Evolutionary conservation across 2,888 invertebrate species (phyloP).

Genomic region (Drosophila siamana): DNA sequence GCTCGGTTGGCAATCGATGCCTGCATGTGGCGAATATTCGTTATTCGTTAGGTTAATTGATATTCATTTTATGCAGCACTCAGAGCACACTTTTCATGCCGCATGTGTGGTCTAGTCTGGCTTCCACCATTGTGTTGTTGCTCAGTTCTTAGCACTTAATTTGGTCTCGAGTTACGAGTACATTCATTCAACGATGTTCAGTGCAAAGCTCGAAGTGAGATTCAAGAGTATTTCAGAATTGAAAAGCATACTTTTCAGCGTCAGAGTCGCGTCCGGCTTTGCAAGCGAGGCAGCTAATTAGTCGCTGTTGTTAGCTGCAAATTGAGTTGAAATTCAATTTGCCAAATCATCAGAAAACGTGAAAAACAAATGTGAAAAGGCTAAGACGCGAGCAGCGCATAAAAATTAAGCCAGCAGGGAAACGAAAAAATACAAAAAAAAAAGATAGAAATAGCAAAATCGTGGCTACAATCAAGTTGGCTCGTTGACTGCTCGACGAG

Average conservation of each 20-base stretch:
- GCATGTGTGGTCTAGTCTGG: slow-evolving; percentile 8
- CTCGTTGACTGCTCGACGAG: slow-evolving; percentile 43
- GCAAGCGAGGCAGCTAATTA: slow-evolving; percentile 47
- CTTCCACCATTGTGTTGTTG: neutral
- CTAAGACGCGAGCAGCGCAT: slow-evolving; percentile 27
- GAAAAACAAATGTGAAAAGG: slow-evolving; percentile 37
- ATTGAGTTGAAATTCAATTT: slow-evolving; percentile 78
- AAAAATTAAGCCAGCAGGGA: slow-evolving; percentile 31
- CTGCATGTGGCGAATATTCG: slow-evolving; percentile 12
- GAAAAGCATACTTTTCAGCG: slow-evolving; percentile 66
- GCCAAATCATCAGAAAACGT: slow-evolving; percentile 68
- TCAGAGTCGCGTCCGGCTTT: slow-evolving; percentile 6
- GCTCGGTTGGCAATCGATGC: slow-evolving; percentile 20
- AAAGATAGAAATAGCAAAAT: slow-evolving; percentile 25
- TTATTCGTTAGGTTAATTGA: slow-evolving; percentile 52
- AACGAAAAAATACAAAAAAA: neutral
- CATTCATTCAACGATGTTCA: slow-evolving; percentile 5
- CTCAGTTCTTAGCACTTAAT: neutral
- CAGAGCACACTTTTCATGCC: slow-evolving; percentile 11
- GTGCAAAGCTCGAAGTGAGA: neutral
- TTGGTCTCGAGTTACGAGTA: slow-evolving; percentile 12
- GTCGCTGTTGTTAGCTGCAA: slow-evolving; percentile 58
- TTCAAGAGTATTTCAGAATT: slow-evolving; percentile 4
- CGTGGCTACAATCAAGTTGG: slow-evolving; percentile 61
- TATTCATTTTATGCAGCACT: slow-evolving; percentile 56